Percentiles rank a stretch among this genome's conserved stretches.
These are phyloP conservation scores for Epicampocera succincta DNA, from an alignment of 2,888 invertebrate species.

Conservation along the genomic window DNA sequence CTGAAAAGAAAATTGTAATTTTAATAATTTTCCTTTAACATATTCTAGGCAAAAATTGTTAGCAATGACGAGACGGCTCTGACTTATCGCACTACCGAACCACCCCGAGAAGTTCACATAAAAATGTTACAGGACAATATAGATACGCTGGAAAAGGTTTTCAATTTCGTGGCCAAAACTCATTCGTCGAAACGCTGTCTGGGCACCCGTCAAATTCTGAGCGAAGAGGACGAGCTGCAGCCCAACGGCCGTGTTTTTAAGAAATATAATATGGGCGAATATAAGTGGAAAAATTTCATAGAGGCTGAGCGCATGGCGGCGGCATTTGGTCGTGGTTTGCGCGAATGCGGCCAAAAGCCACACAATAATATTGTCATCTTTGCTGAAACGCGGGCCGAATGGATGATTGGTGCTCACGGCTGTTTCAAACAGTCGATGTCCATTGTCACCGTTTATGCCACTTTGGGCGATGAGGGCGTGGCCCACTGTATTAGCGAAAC, in stretches of 20 bases:
- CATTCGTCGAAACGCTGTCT: constrained; percentile 90
- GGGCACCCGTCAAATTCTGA: constrained; percentile 94
- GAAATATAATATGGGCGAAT: constrained; percentile 97
- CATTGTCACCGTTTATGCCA: constrained; percentile 98
- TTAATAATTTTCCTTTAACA: neutral
- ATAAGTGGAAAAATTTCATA: constrained; percentile 92
- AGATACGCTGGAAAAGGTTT: constrained; percentile 91
- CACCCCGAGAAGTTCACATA: constrained; percentile 87
- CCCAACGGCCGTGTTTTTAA: constrained; percentile 97
- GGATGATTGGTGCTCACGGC: constrained; percentile 98
- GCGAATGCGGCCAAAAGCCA: constrained; percentile 88
- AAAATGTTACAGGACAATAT: constrained; percentile 89
- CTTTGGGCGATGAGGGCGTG: constrained; percentile 97
- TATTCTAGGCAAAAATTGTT: constrained; percentile 86
- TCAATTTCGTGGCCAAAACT: constrained; percentile 89
- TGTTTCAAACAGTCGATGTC: constrained; percentile 97
- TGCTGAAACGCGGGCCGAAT: constrained; percentile 98
- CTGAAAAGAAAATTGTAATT: neutral
- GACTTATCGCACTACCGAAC: constrained; percentile 88
- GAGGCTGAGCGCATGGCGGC: constrained; percentile 89
- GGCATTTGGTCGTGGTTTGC: constrained; percentile 92
- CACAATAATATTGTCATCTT: constrained; percentile 93
- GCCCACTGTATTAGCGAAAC: constrained; percentile 98
- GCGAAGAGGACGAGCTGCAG: constrained; percentile 96
- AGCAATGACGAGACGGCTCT: constrained; percentile 85